These are phyloP conservation scores for Portunus trituberculatus DNA, from an alignment of 1,140 invertebrate species.

Conservation along the genomic window DNA sequence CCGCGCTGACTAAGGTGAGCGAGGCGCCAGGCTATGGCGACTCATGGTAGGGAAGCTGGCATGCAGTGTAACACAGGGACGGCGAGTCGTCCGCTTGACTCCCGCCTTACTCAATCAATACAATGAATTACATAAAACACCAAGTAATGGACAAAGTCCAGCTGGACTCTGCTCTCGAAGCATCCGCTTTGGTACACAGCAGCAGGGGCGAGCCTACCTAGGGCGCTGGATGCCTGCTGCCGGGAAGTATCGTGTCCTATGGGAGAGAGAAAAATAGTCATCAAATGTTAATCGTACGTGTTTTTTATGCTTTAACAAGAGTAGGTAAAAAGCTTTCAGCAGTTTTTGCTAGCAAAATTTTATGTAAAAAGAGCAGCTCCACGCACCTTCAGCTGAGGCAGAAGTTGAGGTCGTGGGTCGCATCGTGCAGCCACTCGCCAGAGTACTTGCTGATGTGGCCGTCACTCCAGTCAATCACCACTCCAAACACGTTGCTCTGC, in stretches of 20 bases:
- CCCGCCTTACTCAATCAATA: neutral
- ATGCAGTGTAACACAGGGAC: neutral
- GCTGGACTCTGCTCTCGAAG: neutral
- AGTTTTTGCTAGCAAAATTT: neutral
- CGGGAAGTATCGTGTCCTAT: neutral
- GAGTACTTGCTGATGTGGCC: conserved; percentile 72
- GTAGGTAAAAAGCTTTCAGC: neutral
- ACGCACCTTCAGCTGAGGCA: conserved; percentile 30
- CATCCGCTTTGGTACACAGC: neutral
- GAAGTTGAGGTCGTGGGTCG: conserved; percentile 44
- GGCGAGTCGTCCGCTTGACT: neutral
- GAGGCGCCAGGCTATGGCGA: neutral
- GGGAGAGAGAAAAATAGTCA: neutral
- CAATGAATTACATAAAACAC: conserved; percentile 9
- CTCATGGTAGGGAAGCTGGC: neutral
- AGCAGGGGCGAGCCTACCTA: neutral
- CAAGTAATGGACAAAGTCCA: neutral
- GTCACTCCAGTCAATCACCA: conserved; percentile 69
- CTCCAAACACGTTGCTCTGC: conserved; percentile 61
- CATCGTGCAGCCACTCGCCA: conserved; percentile 58
- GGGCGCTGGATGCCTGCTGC: neutral
- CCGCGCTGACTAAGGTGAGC: neutral
- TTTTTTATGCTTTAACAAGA: neutral
- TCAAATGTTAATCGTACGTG: neutral
- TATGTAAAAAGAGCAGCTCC: too few species aligned